Conservation (phyloP, 2,797 vertebrate genomes). For the Leptatherina wallacei region DNA sequence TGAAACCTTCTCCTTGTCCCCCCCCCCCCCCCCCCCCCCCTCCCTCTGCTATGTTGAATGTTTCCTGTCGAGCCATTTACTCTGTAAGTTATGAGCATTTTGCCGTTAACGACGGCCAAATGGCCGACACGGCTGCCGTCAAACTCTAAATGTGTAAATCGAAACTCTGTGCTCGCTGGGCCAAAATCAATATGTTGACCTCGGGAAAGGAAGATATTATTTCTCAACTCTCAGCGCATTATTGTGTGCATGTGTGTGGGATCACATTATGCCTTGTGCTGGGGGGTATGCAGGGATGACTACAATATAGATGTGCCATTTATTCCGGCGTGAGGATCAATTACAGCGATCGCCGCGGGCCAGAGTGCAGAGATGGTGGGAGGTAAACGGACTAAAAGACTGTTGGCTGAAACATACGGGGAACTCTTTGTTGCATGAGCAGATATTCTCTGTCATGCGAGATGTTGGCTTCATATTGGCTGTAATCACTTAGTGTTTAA, state of each 20-base stretch:
- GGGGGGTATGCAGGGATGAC: slow-evolving; percentile 35
- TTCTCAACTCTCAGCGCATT: slow-evolving; percentile 37
- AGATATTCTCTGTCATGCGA: not conserved
- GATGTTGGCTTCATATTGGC: not conserved
- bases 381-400: slow-evolving; percentile 7
- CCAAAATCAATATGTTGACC: slow-evolving; percentile 73
- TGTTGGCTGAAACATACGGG: not conserved
- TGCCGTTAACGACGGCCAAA: slow-evolving; percentile 67
- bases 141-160: slow-evolving; percentile 77
- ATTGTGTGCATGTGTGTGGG: slow-evolving; percentile 14
- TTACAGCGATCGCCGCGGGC: slow-evolving; percentile 36
- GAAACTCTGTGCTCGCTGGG: slow-evolving; percentile 60
- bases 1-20: not conserved
- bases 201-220: slow-evolving; percentile 74
- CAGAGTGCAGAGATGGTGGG: slow-evolving; percentile 4
- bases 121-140: slow-evolving; percentile 65
- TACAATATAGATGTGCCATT: slow-evolving; percentile 49
- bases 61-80: slow-evolving; percentile 54
- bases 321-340: slow-evolving; percentile 60
- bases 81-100: slow-evolving; percentile 71
- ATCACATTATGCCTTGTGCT: slow-evolving; percentile 33
- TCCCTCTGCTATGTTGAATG: slow-evolving; percentile 1
- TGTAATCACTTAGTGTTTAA: not conserved
- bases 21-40: too few species aligned
- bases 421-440: not conserved